Evolutionary conservation across 2,797 vertebrate species (phyloP), one percentile per base, ranked within the genome.

Genomic region (Sebastes flavidus): DNA sequence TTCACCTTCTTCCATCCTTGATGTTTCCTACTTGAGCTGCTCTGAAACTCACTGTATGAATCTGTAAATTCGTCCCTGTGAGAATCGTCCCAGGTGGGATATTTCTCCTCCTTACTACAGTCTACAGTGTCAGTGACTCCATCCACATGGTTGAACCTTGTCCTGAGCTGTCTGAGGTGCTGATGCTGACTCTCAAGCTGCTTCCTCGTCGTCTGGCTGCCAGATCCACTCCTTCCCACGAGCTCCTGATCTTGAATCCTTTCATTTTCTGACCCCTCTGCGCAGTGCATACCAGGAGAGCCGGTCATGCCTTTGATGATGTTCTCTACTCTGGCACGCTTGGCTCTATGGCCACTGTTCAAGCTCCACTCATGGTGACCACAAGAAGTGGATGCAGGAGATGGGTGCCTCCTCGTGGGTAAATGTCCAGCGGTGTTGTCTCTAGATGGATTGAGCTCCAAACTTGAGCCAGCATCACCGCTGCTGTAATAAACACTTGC

Each of bases 301-400:
- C 92, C 70, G 68, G 77, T 95, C 95, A 97, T 97, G 72, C 96
- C 95, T 91, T 76, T 96, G 86, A 97, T 92, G 65, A 97, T 97
- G 77, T 95, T 97, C 86, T 98, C 97, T 56, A 97, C 97, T 86
- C 97, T 95, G 69, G 96, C 96, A 32, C 96, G 92, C 91, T 98
- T 98, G 20, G 96, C 96, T 84, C 56, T 91, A 75, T 93, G 80
- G 24, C 95, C 92, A 27, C 93, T 93, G 46, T 91, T 71, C 0
- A 83, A 32, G 73, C 87, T 83, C 84, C 94, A 92, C 20, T 94
- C 87, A 0, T 80, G 63, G 16, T 93, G 85, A 66, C 65, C 24
- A 12, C 59, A 78, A 36, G 68, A 54, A 18, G 32, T 25, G 16
- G 91, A 79, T 63, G 83, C 75, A 34, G 87, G 85, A 60, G 80